These are phyloP conservation scores for Eumaeus atala DNA, from an alignment of 1,140 invertebrate species.

Conservation along the genomic window DNA sequence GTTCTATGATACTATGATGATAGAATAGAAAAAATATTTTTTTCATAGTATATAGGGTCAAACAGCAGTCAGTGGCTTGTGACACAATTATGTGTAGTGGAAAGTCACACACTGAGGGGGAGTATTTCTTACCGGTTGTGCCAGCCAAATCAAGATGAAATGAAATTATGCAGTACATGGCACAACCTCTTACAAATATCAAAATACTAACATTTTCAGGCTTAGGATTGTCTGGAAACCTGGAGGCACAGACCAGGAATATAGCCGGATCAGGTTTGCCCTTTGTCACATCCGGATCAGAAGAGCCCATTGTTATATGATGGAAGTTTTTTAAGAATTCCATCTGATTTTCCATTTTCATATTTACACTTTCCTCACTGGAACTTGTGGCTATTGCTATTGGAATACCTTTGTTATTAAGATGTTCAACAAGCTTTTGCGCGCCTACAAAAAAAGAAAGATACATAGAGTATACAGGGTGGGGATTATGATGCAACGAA, in stretches of 20 bases:
- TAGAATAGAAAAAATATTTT: no score
- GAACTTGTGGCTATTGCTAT: slow-evolving; percentile 86
- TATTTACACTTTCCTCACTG: slow-evolving; percentile 74
- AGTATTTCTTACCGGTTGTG: no score
- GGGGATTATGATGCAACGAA: no score
- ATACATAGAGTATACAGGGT: no score
- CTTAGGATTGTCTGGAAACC: slow-evolving; percentile 78
- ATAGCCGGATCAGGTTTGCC: slow-evolving; percentile 88
- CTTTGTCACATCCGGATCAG: slow-evolving; percentile 82
- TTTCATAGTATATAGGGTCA: no score
- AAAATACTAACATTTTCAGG: slow-evolving; percentile 66
- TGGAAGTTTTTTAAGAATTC: slow-evolving; percentile 78
- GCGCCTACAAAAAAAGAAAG: slow-evolving; percentile 77
- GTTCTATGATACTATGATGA: no score
- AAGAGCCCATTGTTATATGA: slow-evolving; percentile 80
- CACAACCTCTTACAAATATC: neutral
- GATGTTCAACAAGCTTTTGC: slow-evolving; percentile 79
- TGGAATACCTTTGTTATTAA: slow-evolving; percentile 78
- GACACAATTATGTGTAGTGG: no score
- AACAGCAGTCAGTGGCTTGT: no score
- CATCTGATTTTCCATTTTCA: slow-evolving; percentile 80
- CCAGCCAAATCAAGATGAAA: no score
- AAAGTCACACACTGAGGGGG: no score
- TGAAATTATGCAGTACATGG: no score
- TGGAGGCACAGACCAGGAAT: slow-evolving; percentile 81